A percentile compares a stretch with the other conserved stretches of the same genome.
These are phyloP conservation scores for Trinectes maculatus DNA, from an alignment of 2,113 vertebrate genomes.

Conservation along the genomic window DNA sequence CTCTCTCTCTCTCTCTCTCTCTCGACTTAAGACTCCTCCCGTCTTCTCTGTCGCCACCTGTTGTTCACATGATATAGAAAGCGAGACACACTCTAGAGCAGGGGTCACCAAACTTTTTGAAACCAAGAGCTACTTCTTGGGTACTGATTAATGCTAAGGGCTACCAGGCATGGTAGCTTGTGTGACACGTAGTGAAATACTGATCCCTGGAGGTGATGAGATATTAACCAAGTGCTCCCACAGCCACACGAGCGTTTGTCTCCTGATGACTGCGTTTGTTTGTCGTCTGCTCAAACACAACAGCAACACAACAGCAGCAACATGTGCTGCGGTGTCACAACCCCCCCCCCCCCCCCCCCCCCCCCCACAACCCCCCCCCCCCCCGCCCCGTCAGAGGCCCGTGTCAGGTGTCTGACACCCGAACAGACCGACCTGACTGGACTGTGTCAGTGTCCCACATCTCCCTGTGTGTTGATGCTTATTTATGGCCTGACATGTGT, in stretches of 20 bases:
- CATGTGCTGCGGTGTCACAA: neutral
- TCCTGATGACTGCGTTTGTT: neutral
- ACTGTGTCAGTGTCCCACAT: neutral
- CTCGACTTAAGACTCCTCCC: no score
- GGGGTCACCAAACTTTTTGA: no score
- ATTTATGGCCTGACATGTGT: neutral
- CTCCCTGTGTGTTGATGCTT: no score
- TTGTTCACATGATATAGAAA: no score
- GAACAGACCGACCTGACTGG: neutral
- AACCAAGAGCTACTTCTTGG: no score
- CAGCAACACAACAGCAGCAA: neutral
- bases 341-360: neutral
- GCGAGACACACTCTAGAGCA: no score
- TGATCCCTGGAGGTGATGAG: conserved; percentile 5
- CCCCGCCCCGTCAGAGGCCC: neutral
- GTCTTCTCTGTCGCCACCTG: no score
- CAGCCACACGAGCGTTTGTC: neutral
- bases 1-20: no score
- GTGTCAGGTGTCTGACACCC: neutral
- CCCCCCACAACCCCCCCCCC: neutral
- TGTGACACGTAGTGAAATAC: no score
- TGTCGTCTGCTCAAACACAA: neutral
- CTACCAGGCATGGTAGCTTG: no score
- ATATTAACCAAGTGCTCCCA: neutral
- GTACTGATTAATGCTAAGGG: no score